Base-by-base conservation (phyloP, 2,797 vertebrate species). In the Spinibarbus caldwelli region DNA sequence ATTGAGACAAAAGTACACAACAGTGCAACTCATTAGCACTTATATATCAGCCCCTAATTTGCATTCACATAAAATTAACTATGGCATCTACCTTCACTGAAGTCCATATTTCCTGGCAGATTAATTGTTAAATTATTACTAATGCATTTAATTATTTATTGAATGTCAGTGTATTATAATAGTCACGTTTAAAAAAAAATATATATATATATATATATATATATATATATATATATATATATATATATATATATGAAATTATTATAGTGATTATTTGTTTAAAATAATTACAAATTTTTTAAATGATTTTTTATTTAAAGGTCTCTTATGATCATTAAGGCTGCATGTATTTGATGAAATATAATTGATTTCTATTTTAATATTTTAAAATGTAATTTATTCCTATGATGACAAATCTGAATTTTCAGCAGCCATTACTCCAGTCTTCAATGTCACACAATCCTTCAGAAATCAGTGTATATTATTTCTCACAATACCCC, bases 71-170 rank as follows among this genome's bases (percentile, higher is more conserved):
- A 34, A 19, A 34, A 66, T 54, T 15, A 54, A 36, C 54, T 2
- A 38, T 15, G 6, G 7, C 31, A 54, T 57, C 34, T n/a, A 38
- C 31, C 31, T 57, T n/a, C 21, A 76, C 12, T n/a, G 7, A 76
- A 36, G 12, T 76, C 31, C 73, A 2, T n/a, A n/a, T 38, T 38
- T 77, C 34, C 6, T 9, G 12, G 21, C n/a, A n/a, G n/a, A n/a
- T n/a, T 23, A 3, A 23, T 75, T 76, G 31, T 36, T 76, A 2
- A 38, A 77, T 76, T 5, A 38, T 57, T 77, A 77, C 57, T 57
- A 38, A 38, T 38, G 23, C 6, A 9, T 36, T 57, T 26, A 38
- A 57, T 77, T 77, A 57, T 77, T 77, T 57, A 77, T 77, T 77
- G 21, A 57, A 38, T n/a, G 12, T 38, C 31, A 47, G 21, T 54